These are phyloP conservation scores for Caenorhabditis wallacei DNA, from an alignment of 2,888 invertebrate genomes.

Conservation along the genomic window DNA sequence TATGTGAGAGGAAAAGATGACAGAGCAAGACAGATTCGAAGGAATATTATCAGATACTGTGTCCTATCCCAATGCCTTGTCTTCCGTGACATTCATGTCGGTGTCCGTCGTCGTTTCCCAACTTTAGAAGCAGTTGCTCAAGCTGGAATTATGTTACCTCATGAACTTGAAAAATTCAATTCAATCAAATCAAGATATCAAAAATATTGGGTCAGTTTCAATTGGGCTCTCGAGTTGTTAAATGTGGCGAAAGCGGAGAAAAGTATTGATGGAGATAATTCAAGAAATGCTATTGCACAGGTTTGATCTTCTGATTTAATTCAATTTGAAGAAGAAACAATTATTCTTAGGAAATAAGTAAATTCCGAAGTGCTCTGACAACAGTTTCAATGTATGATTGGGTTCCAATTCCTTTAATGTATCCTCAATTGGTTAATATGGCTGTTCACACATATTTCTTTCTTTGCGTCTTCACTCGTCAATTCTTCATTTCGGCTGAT, in stretches of 20 bases:
- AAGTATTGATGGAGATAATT: slow-evolving; percentile 65
- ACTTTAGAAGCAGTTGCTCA: slow-evolving; percentile 66
- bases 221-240: slow-evolving; percentile 76
- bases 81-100: slow-evolving; percentile 72
- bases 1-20: slow-evolving; percentile 73
- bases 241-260: slow-evolving; percentile 68
- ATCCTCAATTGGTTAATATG: slow-evolving; percentile 79
- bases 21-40: slow-evolving; percentile 68
- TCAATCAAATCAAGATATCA: slow-evolving; percentile 66
- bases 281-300: slow-evolving; percentile 65
- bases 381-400: slow-evolving; percentile 72
- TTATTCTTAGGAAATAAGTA: slow-evolving; percentile 61
- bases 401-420: slow-evolving; percentile 78
- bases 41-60: slow-evolving; percentile 77
- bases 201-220: slow-evolving; percentile 80
- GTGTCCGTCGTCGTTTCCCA: slow-evolving; percentile 69
- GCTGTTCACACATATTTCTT: slow-evolving; percentile 79
- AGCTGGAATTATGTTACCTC: slow-evolving; percentile 62
- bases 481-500: slow-evolving; percentile 65
- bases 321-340: too few relatives aligned
- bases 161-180: slow-evolving; percentile 64
- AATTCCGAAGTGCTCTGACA: slow-evolving; percentile 66
- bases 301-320: neutral
- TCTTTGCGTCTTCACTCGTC: slow-evolving; percentile 76
- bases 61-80: slow-evolving; percentile 70